A percentile compares a stretch with the other conserved stretches of the same genome.
phyloP scores from a whole-genome alignment of 1,140 invertebrate genomes.

The Metopolophium dirhodum region DNA sequence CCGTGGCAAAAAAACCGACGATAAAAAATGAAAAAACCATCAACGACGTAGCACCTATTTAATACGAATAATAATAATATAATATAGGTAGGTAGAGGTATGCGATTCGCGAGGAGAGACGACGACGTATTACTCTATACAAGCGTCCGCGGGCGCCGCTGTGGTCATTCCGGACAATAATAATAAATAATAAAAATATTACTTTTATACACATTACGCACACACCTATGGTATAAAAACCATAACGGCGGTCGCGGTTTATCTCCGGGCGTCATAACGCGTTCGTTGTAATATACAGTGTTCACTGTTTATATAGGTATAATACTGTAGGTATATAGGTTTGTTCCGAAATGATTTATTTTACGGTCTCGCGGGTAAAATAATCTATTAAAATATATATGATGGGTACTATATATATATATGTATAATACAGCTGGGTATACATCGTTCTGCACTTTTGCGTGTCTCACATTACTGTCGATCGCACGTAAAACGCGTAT shows the following conservation, averaged over 20 bases:
- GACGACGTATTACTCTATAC: no score
- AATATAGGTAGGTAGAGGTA: neutral
- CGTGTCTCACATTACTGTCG: neutral
- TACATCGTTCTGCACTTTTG: slow-evolving; percentile 14
- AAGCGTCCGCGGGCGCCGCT: neutral
- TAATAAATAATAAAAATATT: neutral
- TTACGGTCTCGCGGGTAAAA: neutral
- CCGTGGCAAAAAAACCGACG: neutral
- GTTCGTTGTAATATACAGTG: neutral
- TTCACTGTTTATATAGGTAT: neutral
- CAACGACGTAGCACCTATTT: neutral
- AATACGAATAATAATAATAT: neutral
- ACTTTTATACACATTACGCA: neutral
- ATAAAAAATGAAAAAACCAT: slow-evolving; percentile 4
- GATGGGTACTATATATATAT: neutral
- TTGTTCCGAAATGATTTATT: neutral
- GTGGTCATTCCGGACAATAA: neutral
- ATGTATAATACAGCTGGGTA: neutral
- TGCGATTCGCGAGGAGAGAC: neutral
- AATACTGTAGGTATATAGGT: neutral
- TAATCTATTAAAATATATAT: neutral
- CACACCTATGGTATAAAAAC: neutral
- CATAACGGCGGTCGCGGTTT: neutral
- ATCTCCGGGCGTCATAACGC: neutral
- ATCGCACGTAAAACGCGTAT: neutral